phyloP scores from a whole-genome alignment of 1,140 invertebrate genomes.

The Globodera rostochiensis region DNA sequence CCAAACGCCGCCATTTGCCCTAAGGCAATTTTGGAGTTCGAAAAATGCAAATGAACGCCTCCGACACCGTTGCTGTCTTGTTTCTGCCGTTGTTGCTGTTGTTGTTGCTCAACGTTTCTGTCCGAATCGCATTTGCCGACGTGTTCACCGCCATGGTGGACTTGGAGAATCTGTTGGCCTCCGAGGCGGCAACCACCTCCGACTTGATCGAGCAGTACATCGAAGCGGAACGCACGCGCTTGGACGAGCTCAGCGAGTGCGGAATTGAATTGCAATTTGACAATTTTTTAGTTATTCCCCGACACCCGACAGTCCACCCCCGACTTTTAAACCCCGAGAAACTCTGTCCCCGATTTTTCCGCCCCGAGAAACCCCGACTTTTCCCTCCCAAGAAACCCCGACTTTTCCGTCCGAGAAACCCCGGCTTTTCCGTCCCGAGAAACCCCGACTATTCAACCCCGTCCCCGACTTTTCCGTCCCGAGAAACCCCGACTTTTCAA shows the following conservation, averaged over 20 bases:
- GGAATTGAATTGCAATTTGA: conserved; percentile 7
- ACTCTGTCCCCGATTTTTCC: no score
- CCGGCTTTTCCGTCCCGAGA: no score
- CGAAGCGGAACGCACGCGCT: conserved; percentile 40
- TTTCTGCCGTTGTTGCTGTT: neutral
- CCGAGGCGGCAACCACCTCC: conserved; percentile 43
- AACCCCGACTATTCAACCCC: no score
- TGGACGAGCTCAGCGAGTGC: conserved; percentile 42
- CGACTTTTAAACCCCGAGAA: no score
- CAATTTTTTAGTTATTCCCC: no score
- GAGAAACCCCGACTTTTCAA: no score
- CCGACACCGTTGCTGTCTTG: neutral
- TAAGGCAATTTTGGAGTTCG: neutral
- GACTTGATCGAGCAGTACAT: conserved; percentile 46
- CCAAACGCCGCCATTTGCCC: neutral
- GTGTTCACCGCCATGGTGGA: conserved; percentile 58
- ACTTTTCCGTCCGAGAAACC: no score
- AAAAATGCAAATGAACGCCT: no score
- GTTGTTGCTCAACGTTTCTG: conserved; percentile 20
- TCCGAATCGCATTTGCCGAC: conserved; percentile 21
- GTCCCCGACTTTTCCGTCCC: no score
- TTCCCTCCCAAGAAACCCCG: no score
- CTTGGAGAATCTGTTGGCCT: conserved; percentile 48
- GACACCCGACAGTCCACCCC: no score
- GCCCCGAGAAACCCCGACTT: no score